phyloP scores from a whole-genome alignment of 1,140 invertebrate species.

The Leptinotarsa texana region DNA sequence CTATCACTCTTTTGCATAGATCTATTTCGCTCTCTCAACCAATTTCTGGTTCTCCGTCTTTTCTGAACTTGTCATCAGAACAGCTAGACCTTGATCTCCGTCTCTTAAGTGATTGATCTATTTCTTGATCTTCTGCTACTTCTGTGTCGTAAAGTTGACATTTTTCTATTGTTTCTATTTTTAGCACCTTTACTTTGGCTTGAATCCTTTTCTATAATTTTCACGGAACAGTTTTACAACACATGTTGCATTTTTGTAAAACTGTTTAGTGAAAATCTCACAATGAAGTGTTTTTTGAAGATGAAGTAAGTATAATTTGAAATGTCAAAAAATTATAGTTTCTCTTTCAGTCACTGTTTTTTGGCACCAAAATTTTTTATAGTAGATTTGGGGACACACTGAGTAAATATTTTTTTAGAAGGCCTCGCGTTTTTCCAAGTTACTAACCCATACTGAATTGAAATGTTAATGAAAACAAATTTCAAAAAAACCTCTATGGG shows the following conservation, averaged over 20 bases:
- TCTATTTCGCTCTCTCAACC: constrained; percentile 44
- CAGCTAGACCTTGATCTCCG: constrained; percentile 29
- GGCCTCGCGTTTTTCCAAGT: too few species aligned
- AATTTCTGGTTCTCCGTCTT: constrained; percentile 41
- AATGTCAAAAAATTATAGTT: too few species aligned
- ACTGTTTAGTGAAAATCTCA: constrained; percentile 60
- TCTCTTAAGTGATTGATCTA: constrained; percentile 48
- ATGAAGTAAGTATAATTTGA: too few species aligned
- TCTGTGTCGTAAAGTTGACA: constrained; percentile 42
- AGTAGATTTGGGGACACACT: too few species aligned
- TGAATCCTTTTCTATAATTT: constrained; percentile 35
- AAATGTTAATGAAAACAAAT: too few species aligned
- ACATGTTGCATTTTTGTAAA: constrained; percentile 83
- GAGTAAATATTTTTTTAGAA: too few species aligned
- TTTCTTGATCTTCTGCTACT: constrained; percentile 51
- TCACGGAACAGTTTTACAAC: constrained; percentile 31
- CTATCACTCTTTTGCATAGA: constrained; percentile 38
- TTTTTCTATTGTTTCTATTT: constrained; percentile 35
- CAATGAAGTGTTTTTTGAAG: too few species aligned
- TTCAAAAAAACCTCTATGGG: too few species aligned
- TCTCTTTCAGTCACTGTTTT: too few species aligned
- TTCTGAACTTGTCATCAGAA: constrained; percentile 29
- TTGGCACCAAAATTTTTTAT: too few species aligned
- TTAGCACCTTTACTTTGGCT: constrained; percentile 23
- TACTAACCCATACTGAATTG: too few species aligned